Base-by-base conservation (phyloP, 2,888 invertebrate genomes). In the Chelonus formosanus region DNA sequence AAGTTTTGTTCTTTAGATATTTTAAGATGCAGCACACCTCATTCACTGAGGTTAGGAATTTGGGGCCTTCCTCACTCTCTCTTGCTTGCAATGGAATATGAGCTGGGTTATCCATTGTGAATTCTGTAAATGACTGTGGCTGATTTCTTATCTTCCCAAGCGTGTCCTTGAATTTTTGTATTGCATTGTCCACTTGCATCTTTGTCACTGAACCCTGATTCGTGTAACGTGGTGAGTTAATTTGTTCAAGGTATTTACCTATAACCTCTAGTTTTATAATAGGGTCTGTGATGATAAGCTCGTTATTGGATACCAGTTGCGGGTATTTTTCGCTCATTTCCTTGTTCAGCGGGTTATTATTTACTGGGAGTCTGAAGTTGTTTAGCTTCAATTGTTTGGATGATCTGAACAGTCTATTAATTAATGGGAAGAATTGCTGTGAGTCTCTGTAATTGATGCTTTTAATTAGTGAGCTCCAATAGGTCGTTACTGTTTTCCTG, bases 1-100 rank as follows among this genome's bases (percentile, higher is more conserved):
- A 67, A 8, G 63, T 63, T 36, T 67, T 67, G 7, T 67, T 67
- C 8, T 63, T 63, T 0, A 59, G 44, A 0, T 57, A 36, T 55
- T 57, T 8, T 6, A 20, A 44, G 31, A 35, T 40, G 6, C 7
- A n/a, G 32, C 5, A 60, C 55, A 66, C n/a, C 31, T 44, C 0
- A 3, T 47, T 1, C 1, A 43, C 31, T 1, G 35, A 10, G 31
- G 52, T 50, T 3, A 67, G 10, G 7, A 34, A 55, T 8, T 45
- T 40, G 0, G 50, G 43, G 0, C 20, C 8, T 5, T 10, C n/a
- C 43, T 60, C 31, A 40, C 53, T 35, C 62, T 44, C 52, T 36
- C 52, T 53, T n/a, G 31, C 32, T 20, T 3, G 48, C 3, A 10
- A 20, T 48, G 55, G 64, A 0, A 31, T 6, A 32, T 45, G 7